Evolutionary conservation across 2,113 vertebrate genomes (phyloP).

Genomic region (Bucco capensis): DNA sequence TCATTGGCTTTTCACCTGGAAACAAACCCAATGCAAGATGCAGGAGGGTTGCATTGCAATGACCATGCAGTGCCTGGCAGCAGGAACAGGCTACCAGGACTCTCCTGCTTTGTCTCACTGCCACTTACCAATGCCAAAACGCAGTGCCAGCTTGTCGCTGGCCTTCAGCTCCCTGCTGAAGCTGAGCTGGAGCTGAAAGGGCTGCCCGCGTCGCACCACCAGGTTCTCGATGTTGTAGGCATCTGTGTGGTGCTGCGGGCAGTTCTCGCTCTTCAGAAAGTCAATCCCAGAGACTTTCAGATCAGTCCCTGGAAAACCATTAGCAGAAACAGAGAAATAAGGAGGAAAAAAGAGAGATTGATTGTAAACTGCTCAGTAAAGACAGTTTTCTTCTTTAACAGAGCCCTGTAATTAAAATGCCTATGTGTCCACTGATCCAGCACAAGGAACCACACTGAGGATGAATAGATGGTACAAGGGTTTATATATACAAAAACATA

Average conservation of each 20-base stretch:
- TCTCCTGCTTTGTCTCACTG: accelerated
- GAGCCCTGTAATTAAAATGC: neutral
- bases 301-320: neutral
- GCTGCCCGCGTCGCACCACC: slow-evolving; percentile 54
- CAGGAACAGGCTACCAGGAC: neutral
- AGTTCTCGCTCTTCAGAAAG: slow-evolving; percentile 43
- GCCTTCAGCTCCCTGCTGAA: neutral
- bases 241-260: neutral
- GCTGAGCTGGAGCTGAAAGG: slow-evolving; percentile 23
- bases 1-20: slow-evolving; percentile 26
- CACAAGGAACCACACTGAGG: neutral
- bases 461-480: neutral
- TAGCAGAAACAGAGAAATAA: neutral
- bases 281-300: slow-evolving; percentile 26
- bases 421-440: neutral
- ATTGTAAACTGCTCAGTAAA: neutral
- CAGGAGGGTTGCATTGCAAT: neutral
- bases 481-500: neutral
- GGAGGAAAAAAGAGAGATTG: neutral
- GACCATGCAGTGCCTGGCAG: accelerated
- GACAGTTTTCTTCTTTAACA: neutral
- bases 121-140: slow-evolving; percentile 10
- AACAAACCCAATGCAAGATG: neutral
- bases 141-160: neutral
- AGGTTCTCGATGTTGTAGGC: slow-evolving; percentile 8